Evolutionary conservation across 2,888 invertebrate species (phyloP).

Genomic region (Ceratothoa steindachneri): DNA sequence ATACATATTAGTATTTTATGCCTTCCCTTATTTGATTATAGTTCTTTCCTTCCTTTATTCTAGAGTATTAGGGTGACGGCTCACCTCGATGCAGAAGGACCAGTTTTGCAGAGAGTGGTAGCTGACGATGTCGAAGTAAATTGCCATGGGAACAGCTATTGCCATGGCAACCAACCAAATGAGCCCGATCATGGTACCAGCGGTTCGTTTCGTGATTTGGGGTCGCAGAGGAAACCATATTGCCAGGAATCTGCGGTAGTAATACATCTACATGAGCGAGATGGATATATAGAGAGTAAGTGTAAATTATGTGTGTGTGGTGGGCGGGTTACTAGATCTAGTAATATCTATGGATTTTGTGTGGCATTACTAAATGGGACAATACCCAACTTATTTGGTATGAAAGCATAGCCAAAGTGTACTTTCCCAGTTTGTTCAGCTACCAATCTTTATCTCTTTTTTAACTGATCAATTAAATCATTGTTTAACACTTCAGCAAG

Average conservation of each 20-base stretch:
- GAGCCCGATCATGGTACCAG: conserved; percentile 77
- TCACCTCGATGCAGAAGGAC: conserved; percentile 28
- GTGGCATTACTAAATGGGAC: too few relatives aligned
- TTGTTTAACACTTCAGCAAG: too few relatives aligned
- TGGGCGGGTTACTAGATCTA: too few relatives aligned
- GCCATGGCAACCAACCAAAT: conserved; percentile 84
- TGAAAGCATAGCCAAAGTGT: too few relatives aligned
- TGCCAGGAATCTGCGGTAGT: conserved; percentile 79
- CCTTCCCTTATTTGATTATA: neutral
- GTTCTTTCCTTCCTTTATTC: neutral
- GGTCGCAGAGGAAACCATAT: conserved; percentile 91
- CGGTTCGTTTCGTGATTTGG: conserved; percentile 82
- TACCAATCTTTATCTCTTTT: too few relatives aligned
- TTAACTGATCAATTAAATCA: too few relatives aligned
- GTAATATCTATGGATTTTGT: too few relatives aligned
- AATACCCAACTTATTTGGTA: too few relatives aligned
- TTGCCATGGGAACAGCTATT: conserved; percentile 82
- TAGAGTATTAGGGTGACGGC: neutral
- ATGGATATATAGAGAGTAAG: too few relatives aligned
- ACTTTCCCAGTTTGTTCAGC: too few relatives aligned
- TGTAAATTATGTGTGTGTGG: too few relatives aligned
- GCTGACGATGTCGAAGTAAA: conserved; percentile 68
- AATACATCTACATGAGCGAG: conserved; percentile 22
- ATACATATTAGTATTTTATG: too few relatives aligned
- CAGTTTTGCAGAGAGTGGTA: conserved; percentile 16